These are phyloP conservation scores for Mesocentrotus franciscanus DNA, from an alignment of 53 echinoderm and acorn worm genomes.

Conservation along the genomic window DNA sequence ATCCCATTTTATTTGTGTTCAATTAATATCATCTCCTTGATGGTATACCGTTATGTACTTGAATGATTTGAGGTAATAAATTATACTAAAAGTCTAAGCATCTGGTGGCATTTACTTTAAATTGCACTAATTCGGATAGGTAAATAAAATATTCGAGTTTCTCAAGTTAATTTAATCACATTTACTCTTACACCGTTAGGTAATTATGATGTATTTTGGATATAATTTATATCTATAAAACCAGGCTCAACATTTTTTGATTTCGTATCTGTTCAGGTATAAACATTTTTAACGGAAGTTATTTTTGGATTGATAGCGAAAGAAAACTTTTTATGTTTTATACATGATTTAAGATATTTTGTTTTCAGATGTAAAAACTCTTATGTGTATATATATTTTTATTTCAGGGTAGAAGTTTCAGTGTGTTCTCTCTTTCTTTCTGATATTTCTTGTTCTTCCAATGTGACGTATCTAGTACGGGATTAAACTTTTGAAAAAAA, in stretches of 20 bases:
- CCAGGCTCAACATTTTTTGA: background rate
- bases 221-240: background rate
- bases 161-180: background rate
- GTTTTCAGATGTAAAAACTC: slow-evolving; percentile 28
- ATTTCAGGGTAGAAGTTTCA: background rate
- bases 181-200: background rate
- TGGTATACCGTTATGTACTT: background rate
- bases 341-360: slow-evolving; percentile 12
- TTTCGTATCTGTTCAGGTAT: background rate
- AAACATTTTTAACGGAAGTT: background rate
- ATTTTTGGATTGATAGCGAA: background rate
- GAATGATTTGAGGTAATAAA: background rate
- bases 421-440: slow-evolving; percentile 9
- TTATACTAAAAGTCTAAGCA: background rate
- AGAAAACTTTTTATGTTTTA: background rate
- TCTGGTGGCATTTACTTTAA: background rate
- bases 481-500: background rate
- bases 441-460: slow-evolving; percentile 35
- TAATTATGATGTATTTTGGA: background rate
- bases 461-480: background rate
- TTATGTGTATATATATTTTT: background rate
- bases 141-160: background rate
- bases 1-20: background rate
- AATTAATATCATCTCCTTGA: background rate
- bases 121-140: background rate